Conservation (phyloP, 1,140 invertebrate species). For the Drosophila hydei region DNA sequence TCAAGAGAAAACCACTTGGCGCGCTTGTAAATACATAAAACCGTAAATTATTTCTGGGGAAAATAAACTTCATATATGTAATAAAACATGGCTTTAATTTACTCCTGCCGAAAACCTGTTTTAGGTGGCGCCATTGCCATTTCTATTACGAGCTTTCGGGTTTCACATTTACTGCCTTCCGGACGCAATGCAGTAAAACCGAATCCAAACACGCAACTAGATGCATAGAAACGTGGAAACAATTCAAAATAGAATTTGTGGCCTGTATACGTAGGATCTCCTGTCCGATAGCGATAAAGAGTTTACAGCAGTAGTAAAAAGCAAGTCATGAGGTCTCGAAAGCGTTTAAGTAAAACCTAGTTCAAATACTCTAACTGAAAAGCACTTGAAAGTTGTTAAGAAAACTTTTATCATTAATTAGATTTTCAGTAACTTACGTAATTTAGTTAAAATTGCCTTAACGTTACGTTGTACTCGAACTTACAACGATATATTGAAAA, state of each 20-base stretch:
- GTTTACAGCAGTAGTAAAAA: conserved; percentile 33
- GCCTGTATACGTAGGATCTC: not conserved
- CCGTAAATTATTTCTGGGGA: conserved; percentile 23
- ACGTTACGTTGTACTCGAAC: too few relatives aligned
- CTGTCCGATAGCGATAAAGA: not conserved
- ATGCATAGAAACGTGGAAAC: conserved; percentile 12
- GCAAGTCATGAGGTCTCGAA: not conserved
- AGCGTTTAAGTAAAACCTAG: not conserved
- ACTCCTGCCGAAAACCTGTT: not conserved
- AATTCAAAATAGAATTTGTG: conserved; percentile 25
- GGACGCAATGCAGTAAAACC: conserved; percentile 25
- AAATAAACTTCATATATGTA: not conserved
- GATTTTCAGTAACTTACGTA: too few relatives aligned
- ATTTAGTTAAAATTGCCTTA: too few relatives aligned
- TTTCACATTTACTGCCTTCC: conserved; percentile 27
- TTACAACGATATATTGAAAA: too few relatives aligned
- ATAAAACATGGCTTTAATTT: conserved; percentile 23
- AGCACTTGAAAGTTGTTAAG: too few relatives aligned
- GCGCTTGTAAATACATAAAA: not conserved
- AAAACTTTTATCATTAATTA: too few relatives aligned
- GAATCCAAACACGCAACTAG: conserved; percentile 33
- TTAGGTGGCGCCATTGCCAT: conserved; percentile 6
- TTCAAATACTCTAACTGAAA: not conserved
- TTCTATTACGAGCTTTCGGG: conserved; percentile 25
- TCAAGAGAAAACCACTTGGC: not conserved